phyloP scores from a whole-genome alignment of 1,140 invertebrate genomes.

The Heliconius congener region DNA sequence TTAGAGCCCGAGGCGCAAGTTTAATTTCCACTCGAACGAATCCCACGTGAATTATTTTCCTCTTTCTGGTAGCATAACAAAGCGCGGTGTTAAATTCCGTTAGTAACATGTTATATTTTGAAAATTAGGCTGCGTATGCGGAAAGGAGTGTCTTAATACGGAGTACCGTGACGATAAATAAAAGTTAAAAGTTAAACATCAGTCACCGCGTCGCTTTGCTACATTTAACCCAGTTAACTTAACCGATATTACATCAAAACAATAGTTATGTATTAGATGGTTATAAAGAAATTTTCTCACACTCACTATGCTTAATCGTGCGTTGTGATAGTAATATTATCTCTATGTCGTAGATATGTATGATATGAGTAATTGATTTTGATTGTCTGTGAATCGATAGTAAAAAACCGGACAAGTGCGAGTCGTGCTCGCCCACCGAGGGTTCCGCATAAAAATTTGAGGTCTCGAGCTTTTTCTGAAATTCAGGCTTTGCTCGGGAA shows the following conservation, averaged over 20 bases:
- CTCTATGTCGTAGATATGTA: background rate
- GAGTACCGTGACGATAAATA: background rate
- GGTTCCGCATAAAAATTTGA: no score
- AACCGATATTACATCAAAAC: slow-evolving; percentile 25
- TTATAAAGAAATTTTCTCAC: slow-evolving; percentile 24
- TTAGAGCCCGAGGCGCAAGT: no score
- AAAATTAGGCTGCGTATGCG: background rate
- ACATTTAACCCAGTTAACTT: slow-evolving; percentile 27
- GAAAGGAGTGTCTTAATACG: background rate
- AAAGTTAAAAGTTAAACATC: background rate
- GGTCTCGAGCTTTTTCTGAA: no score
- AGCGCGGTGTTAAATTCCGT: no score
- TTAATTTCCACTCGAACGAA: no score
- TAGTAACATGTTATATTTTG: no score
- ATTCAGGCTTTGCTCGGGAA: no score
- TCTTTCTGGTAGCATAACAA: no score
- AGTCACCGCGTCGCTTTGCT: slow-evolving; percentile 13
- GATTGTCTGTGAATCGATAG: background rate
- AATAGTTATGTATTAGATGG: slow-evolving; percentile 29
- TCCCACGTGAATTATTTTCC: no score
- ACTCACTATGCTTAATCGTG: slow-evolving; percentile 22
- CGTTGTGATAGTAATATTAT: slow-evolving; percentile 4
- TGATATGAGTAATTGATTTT: background rate
- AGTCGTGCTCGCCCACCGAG: no score
- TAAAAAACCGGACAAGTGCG: no score